A percentile compares a stretch with the other conserved stretches of the same genome.
Evolutionary conservation across 1,140 invertebrate species (phyloP).

Genomic region (Matsumurasca onukii): DNA sequence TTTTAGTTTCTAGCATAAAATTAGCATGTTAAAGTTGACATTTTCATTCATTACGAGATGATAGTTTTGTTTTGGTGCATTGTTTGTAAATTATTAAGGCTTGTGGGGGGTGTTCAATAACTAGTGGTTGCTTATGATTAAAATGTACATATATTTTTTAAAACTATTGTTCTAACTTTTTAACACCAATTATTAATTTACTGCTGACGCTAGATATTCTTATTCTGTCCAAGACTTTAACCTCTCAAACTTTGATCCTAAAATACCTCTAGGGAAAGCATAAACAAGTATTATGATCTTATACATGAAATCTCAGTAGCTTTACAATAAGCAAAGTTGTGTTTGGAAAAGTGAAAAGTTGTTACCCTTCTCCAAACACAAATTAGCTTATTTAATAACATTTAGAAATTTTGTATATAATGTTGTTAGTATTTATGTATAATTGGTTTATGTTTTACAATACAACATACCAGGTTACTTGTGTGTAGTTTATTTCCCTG

Average conservation of each 20-base stretch:
- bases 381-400: neutral
- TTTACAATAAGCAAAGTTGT: neutral
- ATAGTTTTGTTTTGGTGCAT: too few relatives aligned
- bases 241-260: neutral
- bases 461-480: slow-evolving; percentile 16
- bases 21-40: too few relatives aligned
- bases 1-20: too few relatives aligned
- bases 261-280: neutral
- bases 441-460: slow-evolving; percentile 25
- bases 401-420: neutral
- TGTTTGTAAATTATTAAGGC: too few relatives aligned
- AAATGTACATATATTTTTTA: neutral
- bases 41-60: too few relatives aligned
- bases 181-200: neutral
- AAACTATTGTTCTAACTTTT: neutral
- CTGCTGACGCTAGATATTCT: neutral
- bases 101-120: too few relatives aligned
- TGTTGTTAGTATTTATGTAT: slow-evolving; percentile 25
- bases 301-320: neutral
- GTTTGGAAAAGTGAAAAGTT: neutral
- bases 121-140: too few relatives aligned
- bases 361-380: neutral
- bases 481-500: neutral
- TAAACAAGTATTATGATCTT: neutral
- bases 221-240: neutral